Evolutionary conservation across 2,888 invertebrate species (phyloP).

Genomic region (Caradrina kadenii): DNA sequence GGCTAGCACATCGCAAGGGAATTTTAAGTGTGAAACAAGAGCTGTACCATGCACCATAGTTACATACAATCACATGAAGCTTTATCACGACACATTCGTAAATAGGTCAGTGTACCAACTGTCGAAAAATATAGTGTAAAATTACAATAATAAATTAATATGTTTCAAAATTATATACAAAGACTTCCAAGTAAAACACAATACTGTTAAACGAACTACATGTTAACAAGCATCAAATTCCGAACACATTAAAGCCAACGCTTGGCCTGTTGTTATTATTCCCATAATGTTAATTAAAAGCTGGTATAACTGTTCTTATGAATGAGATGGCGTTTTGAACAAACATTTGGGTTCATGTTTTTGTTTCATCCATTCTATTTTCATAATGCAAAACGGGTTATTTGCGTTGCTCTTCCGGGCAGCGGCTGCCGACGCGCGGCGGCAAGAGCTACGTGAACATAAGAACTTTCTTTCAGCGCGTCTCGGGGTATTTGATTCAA

Average conservation of each 20-base stretch:
- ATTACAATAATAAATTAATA: background rate
- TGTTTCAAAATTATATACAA: background rate
- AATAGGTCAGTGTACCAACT: background rate
- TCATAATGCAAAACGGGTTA: conserved; percentile 83
- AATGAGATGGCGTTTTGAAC: conserved; percentile 70
- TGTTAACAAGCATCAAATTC: conserved; percentile 29
- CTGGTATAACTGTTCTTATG: conserved; percentile 67
- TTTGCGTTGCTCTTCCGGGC: conserved; percentile 81
- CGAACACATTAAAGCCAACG: conserved; percentile 14
- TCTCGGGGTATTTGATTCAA: conserved; percentile 38
- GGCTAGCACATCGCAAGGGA: too few species aligned
- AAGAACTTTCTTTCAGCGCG: conserved; percentile 76
- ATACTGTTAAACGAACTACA: conserved; percentile 13
- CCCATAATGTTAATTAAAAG: conserved; percentile 72
- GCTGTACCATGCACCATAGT: too few species aligned
- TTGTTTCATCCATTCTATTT: conserved; percentile 80
- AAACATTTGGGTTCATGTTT: conserved; percentile 73
- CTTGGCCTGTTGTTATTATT: conserved; percentile 57
- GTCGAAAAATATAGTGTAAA: background rate
- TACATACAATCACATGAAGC: too few species aligned
- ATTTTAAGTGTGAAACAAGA: too few species aligned
- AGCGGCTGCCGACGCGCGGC: conserved; percentile 43
- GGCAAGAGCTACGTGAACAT: conserved; percentile 63
- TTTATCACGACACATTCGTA: too few species aligned
- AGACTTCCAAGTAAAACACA: conserved; percentile 6